Conservation (phyloP, 2,888 invertebrate genomes). For the Dorcus parallelipipedus region DNA sequence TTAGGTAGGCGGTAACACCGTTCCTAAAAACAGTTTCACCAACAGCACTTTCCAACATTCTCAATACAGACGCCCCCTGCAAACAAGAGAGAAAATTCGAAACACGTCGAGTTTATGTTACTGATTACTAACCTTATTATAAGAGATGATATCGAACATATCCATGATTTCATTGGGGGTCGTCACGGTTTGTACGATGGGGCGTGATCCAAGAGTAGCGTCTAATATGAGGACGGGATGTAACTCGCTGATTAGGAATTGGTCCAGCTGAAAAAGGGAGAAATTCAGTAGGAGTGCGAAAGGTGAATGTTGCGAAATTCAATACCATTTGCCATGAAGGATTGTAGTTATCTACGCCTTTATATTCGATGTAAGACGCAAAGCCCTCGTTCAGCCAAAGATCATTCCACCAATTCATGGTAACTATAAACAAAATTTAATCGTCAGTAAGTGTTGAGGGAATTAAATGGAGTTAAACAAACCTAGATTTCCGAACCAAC, state of each 20-base stretch:
- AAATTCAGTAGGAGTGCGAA: no score
- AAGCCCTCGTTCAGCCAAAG: conserved; percentile 94
- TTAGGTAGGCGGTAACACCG: conserved; percentile 73
- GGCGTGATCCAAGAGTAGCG: conserved; percentile 80
- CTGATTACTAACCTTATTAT: conserved; percentile 66
- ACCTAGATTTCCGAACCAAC: conserved; percentile 92
- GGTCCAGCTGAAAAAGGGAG: conserved; percentile 61
- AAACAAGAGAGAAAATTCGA: no score
- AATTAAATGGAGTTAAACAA: conserved; percentile 22
- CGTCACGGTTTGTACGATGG: conserved; percentile 80
- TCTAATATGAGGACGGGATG: conserved; percentile 74
- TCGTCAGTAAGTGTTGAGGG: not conserved
- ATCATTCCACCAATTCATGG: conserved; percentile 93
- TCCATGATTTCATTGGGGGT: conserved; percentile 89
- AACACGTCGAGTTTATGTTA: no score
- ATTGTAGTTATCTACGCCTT: conserved; percentile 67
- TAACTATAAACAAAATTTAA: conserved; percentile 58
- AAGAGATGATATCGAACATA: conserved; percentile 88
- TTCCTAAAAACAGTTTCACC: conserved; percentile 67
- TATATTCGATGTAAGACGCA: conserved; percentile 84
- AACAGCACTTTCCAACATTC: conserved; percentile 85
- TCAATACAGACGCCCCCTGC: conserved; percentile 80
- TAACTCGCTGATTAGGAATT: conserved; percentile 69
- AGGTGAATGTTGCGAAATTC: not conserved
- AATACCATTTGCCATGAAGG: conserved; percentile 79